phyloP scores from a whole-genome alignment of 1,140 invertebrate species.

The Laupala kohalensis region DNA sequence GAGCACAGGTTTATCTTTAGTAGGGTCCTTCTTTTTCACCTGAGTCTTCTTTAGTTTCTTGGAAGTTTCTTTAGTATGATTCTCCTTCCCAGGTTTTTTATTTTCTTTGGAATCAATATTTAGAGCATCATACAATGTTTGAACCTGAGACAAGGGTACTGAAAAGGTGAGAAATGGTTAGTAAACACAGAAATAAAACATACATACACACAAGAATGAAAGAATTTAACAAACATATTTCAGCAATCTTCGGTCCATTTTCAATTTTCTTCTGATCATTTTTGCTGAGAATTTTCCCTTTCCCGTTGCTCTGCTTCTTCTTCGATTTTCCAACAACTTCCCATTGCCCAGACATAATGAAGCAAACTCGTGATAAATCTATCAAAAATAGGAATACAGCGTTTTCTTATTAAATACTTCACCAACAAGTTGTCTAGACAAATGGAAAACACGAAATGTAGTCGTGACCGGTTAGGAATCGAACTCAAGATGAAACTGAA shows the following conservation, averaged over 20 bases:
- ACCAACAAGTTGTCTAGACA: too few species aligned
- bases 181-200: too few species aligned
- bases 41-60: neutral
- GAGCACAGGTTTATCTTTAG: neutral
- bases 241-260: conserved; percentile 44
- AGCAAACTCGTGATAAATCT: neutral
- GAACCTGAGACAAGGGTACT: neutral
- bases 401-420: too few species aligned
- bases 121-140: neutral
- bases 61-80: neutral
- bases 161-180: neutral
- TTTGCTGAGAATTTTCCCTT: conserved; percentile 36
- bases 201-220: neutral
- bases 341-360: conserved; percentile 39
- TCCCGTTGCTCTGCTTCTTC: conserved; percentile 40
- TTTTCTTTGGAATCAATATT: neutral
- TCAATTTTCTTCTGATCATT: conserved; percentile 44
- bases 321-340: conserved; percentile 62
- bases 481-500: too few species aligned
- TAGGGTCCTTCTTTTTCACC: neutral
- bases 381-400: neutral
- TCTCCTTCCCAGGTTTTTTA: neutral
- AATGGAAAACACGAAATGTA: too few species aligned
- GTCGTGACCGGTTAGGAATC: too few species aligned
- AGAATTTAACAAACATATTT: conserved; percentile 33